Evolutionary conservation across 2,113 vertebrate genomes (phyloP).

Genomic region (Mohoua ochrocephala): DNA sequence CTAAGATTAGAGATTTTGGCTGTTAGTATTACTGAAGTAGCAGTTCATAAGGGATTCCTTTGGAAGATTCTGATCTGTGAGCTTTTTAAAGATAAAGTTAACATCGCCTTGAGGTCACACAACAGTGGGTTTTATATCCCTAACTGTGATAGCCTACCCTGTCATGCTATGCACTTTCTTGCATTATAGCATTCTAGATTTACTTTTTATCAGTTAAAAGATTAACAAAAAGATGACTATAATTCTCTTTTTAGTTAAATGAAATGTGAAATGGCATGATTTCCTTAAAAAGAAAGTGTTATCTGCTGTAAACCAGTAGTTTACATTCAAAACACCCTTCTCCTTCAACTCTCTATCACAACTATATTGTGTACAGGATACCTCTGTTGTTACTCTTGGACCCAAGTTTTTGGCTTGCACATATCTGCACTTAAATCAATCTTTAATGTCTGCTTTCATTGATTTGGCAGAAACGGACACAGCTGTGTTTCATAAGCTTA

Average conservation of each 20-base stretch:
- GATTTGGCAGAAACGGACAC: background rate
- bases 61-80: background rate
- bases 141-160: background rate
- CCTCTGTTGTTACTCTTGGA: background rate
- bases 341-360: background rate
- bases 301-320: background rate
- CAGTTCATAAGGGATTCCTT: background rate
- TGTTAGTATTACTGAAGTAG: background rate
- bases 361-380: rapidly evolving
- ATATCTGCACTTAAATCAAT: background rate
- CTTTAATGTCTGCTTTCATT: background rate
- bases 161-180: background rate
- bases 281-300: background rate
- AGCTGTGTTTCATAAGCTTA: background rate
- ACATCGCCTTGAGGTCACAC: background rate
- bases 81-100: background rate
- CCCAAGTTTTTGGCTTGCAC: background rate
- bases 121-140: background rate
- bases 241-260: background rate
- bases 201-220: background rate
- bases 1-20: background rate
- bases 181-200: background rate
- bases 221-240: background rate
- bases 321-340: background rate
- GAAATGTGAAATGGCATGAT: background rate